Evolutionary conservation across 2,113 vertebrate genomes (phyloP).

Genomic region (Gorsachius goisagi): DNA sequence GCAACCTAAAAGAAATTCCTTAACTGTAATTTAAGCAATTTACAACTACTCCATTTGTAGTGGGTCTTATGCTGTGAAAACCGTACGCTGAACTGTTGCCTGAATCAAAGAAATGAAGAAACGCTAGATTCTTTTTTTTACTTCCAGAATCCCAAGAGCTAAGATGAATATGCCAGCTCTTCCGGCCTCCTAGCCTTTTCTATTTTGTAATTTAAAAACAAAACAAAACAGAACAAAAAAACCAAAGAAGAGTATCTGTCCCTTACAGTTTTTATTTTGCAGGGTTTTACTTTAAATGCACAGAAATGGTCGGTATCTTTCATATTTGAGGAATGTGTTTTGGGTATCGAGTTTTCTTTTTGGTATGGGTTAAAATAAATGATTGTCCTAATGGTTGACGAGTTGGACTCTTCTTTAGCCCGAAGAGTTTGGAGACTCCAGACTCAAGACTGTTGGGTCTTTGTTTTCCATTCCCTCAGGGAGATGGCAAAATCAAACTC

Average conservation of each 20-base stretch:
- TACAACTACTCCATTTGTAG: not conserved
- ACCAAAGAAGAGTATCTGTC: not conserved
- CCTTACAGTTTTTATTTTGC: not conserved
- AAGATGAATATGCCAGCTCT: not conserved
- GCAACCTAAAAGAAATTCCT: slow-evolving; percentile 22
- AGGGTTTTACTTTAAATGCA: slow-evolving; percentile 12
- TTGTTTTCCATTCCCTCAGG: not conserved
- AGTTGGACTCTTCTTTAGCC: not conserved
- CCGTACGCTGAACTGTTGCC: not conserved
- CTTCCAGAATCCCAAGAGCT: not conserved
- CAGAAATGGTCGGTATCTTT: not conserved
- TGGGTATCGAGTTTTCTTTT: not conserved
- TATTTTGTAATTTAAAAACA: not conserved
- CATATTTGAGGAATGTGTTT: not conserved
- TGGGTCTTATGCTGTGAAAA: not conserved
- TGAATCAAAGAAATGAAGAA: not conserved
- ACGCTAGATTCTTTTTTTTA: not conserved
- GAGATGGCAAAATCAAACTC: slow-evolving; percentile 56
- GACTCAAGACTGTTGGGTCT: not conserved
- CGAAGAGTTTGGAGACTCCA: not conserved
- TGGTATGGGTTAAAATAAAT: slow-evolving; percentile 41
- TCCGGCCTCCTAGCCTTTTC: not conserved
- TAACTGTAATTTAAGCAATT: not conserved
- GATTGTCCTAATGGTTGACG: slow-evolving; percentile 25
- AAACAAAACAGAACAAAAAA: not conserved